These are phyloP conservation scores for Furcifer pardalis DNA, from an alignment of 2,797 vertebrate genomes.

Conservation along the genomic window DNA sequence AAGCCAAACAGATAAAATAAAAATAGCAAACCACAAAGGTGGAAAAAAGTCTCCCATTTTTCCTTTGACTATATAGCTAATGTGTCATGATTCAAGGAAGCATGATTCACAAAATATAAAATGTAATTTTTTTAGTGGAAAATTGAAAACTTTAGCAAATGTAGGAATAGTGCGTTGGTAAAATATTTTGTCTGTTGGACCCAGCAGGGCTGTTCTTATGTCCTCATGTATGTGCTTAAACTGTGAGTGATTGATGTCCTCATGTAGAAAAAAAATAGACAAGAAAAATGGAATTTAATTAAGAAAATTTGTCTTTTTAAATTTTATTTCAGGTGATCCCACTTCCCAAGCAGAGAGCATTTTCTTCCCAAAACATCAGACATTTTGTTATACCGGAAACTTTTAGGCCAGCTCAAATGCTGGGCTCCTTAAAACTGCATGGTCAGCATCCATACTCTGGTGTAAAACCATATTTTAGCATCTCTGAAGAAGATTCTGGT, in stretches of 20 bases:
- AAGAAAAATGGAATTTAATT: background rate
- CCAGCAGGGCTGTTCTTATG: background rate
- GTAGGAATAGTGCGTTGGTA: no score
- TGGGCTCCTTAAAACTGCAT: conserved; percentile 77
- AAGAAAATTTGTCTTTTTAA: background rate
- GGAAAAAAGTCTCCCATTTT: no score
- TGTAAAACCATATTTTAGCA: conserved; percentile 76
- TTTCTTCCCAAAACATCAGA: conserved; percentile 69
- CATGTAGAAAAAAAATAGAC: conserved; percentile 4
- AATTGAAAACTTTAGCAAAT: no score
- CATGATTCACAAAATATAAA: no score
- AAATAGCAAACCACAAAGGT: background rate
- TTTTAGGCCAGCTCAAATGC: conserved; percentile 77
- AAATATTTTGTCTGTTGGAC: no score
- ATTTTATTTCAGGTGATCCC: conserved; percentile 82
- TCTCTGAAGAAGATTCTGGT: conserved; percentile 79
- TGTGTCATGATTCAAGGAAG: background rate
- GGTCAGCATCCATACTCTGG: conserved; percentile 42
- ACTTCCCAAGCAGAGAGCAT: conserved; percentile 52
- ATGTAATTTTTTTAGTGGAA: no score
- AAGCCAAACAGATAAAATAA: background rate
- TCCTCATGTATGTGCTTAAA: background rate
- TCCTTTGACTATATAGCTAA: background rate
- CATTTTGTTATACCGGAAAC: conserved; percentile 86
- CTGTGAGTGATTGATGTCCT: background rate